A percentile compares a stretch with the other conserved stretches of the same genome.
phyloP scores from a whole-genome alignment of 1,140 invertebrate species.

The Cyclargus thomasi region DNA sequence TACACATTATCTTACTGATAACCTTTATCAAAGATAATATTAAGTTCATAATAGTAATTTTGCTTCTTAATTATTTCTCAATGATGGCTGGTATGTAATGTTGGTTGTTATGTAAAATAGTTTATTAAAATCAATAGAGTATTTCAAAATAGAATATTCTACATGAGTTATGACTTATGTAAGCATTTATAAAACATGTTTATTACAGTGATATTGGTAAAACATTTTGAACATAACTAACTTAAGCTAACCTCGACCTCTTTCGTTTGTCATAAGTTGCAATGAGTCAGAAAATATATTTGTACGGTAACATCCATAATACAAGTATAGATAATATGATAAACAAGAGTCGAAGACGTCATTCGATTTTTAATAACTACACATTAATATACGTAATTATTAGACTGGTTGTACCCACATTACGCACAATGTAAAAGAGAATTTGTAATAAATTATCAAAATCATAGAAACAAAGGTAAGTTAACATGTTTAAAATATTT shows the following conservation, averaged over 20 bases:
- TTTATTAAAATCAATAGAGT: too few relatives aligned
- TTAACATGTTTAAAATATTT: background rate
- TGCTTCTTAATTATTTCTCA: background rate
- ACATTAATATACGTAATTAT: background rate
- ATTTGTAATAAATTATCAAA: background rate
- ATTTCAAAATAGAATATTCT: too few relatives aligned
- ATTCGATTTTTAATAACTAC: background rate
- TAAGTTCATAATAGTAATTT: background rate
- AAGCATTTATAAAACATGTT: background rate
- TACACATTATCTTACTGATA: constrained; percentile 16
- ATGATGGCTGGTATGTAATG: background rate
- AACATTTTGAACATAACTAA: background rate
- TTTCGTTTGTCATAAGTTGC: background rate
- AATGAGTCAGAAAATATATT: constrained; percentile 3
- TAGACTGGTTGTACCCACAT: background rate
- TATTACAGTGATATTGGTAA: background rate
- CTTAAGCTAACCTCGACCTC: background rate
- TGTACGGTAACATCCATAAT: background rate
- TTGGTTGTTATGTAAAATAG: too few relatives aligned
- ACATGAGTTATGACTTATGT: too few relatives aligned
- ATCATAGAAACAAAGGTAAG: too few relatives aligned
- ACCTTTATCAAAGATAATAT: constrained; percentile 16
- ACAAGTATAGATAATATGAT: background rate
- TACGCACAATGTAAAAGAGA: background rate
- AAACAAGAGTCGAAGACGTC: background rate